Evolutionary conservation across 2,888 invertebrate genomes (phyloP), one percentile per base, ranked within the genome.

Genomic region (Amphipyra tragopoginis): DNA sequence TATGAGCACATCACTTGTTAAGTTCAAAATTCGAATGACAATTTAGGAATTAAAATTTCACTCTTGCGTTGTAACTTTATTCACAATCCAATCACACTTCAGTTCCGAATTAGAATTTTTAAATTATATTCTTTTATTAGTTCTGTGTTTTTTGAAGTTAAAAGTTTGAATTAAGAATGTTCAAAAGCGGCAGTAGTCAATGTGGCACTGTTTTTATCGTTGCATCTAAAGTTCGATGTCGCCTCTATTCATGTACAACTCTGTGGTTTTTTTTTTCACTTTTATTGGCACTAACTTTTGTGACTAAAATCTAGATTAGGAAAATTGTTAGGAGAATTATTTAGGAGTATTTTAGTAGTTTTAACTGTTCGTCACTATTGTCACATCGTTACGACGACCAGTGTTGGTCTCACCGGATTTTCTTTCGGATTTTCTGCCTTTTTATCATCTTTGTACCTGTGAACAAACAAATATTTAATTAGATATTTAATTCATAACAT

Each of bases 401-500:
- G 57, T 40, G 40, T 29, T 53, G 65, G 57, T 67, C 75, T 90
- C 87, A 90, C 81, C 86, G 86, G 40, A 65, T 72, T 90, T 90
- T 93, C 83, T 92, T 93, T 39, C 92, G 87, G 39, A 89, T 90
- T 72, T 91, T 93, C 77, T 87, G 87, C 49, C 84, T 71, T 72
- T 86, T 89, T 86, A 89, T 74, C 93, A 93, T 93, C 84, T 88
- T 92, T 83, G 65, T 81, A 86, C 80, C 92, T 93, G 90, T 0
- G 84, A 87, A 75, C 79, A 88, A 69, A 66, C 40, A 65, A 62
- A 38, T 0, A 8, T 2, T 13, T 5, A 15, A 15, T 9, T 42
- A 42, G 4, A 9, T 42, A 14, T 40, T 40, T 40, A 5, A 33
- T 21, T 1, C 3, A 21, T 21, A n/a, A n/a, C n/a, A n/a, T n/a